Base-by-base conservation (phyloP, 2,888 invertebrate genomes). In the Oxyscelio sp. region DNA sequence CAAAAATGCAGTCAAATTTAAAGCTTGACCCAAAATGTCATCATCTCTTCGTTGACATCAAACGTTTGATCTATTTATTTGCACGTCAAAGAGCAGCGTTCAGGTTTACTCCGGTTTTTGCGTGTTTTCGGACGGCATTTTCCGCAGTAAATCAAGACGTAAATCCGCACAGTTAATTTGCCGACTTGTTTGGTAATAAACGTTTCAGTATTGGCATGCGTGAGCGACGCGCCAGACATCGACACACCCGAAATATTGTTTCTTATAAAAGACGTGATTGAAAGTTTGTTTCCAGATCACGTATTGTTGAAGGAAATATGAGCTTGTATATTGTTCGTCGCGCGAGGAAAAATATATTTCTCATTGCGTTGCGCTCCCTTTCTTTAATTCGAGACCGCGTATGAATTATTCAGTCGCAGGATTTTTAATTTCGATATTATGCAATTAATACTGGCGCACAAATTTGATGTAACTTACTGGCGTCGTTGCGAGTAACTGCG, bases 241-340 rank as follows among this genome's bases (percentile, higher is more conserved):
- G 48, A 52, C 40, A 45, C 59, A 15, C 43, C 75, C 81, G 63
- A 85, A 85, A 81, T 73, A 80, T 84, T 84, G 71, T 77, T 84
- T 75, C 63, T 54, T 52, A 13, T 52, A 34, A 52, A 19, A 75
- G 40, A 84, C 73, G 68, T 56, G 71, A 70, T 80, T 71, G 65
- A 78, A 77, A 74, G 31, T 85, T 85, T 43, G 82, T 56, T 78
- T 40, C 13, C 85, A 58, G 78, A 79, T 74, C 85, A 85, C 85
- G 85, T 82, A 68, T 21, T 22, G 45, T 71, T 63, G 70, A 65
- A 75, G 80, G 70, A 85, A 85, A 81, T 81, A 81, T 73, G 71
- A 81, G 63, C 59, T 81, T 78, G 78, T 73, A 78, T 78, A 71
- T 71, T 43, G 70, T 73, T 58, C 75, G 61, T 68, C 65, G 66